Percentiles rank a stretch among this genome's conserved stretches.
phyloP scores from a whole-genome alignment of 2,113 vertebrate species.

The Syngnathus floridae region DNA sequence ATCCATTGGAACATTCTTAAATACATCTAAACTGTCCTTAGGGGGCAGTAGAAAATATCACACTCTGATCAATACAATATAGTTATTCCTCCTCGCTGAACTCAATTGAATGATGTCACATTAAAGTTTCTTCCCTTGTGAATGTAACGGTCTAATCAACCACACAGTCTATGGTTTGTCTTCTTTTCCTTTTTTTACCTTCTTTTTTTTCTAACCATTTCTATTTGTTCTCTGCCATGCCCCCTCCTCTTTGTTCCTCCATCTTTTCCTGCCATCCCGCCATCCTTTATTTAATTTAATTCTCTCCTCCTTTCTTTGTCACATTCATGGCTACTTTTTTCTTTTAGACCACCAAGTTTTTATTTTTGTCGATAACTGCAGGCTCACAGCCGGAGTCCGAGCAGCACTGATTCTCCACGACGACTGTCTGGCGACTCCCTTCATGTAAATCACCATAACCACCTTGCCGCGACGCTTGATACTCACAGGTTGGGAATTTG shows the following conservation, averaged over 20 bases:
- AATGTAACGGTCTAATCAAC: constrained; percentile 44
- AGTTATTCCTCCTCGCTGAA: neutral
- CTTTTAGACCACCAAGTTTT: constrained; percentile 94
- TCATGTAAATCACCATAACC: constrained; percentile 66
- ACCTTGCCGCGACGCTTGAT: constrained; percentile 52
- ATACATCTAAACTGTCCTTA: no score
- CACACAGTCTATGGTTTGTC: constrained; percentile 62
- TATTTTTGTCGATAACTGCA: constrained; percentile 99
- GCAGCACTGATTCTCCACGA: constrained; percentile 74
- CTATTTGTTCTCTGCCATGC: constrained; percentile 74
- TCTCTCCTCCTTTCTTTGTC: constrained; percentile 73
- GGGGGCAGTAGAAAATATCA: no score
- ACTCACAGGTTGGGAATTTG: constrained; percentile 62
- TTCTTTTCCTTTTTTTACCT: constrained; percentile 61
- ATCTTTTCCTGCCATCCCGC: constrained; percentile 49
- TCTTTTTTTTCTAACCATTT: constrained; percentile 78
- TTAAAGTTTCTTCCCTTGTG: neutral
- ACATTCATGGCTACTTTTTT: constrained; percentile 76
- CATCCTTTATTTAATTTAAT: constrained; percentile 40
- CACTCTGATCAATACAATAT: no score
- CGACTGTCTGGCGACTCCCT: constrained; percentile 64
- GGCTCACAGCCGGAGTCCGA: constrained; percentile 79
- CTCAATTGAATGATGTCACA: constrained; percentile 3
- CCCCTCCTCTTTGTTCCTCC: constrained; percentile 55
- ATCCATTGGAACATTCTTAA: no score